Evolutionary conservation across 2,113 vertebrate genomes (phyloP), one percentile per base, ranked within the genome.

Genomic region (Elgaria multicarinata): DNA sequence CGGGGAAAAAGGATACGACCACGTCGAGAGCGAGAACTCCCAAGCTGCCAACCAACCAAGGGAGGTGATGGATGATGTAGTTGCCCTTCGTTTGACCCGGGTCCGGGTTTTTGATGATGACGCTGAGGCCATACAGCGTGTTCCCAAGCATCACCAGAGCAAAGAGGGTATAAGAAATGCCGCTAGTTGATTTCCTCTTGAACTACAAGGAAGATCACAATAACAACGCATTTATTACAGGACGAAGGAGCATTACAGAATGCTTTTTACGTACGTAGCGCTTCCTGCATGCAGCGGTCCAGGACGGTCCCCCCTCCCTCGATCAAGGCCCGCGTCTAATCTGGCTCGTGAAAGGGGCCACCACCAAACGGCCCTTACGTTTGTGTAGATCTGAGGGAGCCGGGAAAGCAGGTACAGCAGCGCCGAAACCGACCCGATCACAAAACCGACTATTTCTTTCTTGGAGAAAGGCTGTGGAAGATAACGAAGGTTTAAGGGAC

Each of bases 1-100:
- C 39, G 3, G 26, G n/a, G 46, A 42, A 26, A 76, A 96, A 98
- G 98, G 98, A 98, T 99, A 99, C 97, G 0, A 98, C 3, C 12
- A 98, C 24, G 6, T 99, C 99, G 0, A 99, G 96, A 10, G 94
- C 87, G 83, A 99, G 98, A 2, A 99, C 98, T 0, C 99, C 99
- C 46, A 99, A 97, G 95, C 99, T 99, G 95, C 99, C 99, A 18
- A 99, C 95, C 24, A 99, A 97, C 99, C 99, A 99, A 84, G 99
- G 99, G 58, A 99, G 94, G 94, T 99, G 99, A 92, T 98, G 98
- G 86, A 99, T 66, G 9, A 99, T 0, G 89, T 99, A 99, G 95
- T 96, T 97, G 1, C 78, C 96, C 89, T 98, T 97, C 0, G 95
- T 91, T 83, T 99, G 97, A 12, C 97, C 97, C 0, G 7, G 67